These are phyloP conservation scores for Calliopsis andreniformis DNA, from an alignment of 1,140 invertebrate species.

Conservation along the genomic window DNA sequence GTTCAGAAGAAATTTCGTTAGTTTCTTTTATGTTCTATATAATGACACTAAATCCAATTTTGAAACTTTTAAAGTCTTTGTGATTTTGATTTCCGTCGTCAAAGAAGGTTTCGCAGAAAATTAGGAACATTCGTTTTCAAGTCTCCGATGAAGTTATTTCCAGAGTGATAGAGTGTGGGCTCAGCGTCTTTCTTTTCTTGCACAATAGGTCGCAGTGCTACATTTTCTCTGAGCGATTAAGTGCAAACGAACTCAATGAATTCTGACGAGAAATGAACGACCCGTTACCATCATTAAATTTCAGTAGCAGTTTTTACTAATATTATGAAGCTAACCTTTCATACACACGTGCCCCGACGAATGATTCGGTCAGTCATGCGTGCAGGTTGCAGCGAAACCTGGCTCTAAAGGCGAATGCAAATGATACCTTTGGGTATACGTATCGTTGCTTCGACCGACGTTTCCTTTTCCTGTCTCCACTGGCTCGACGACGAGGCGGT, in stretches of 20 bases:
- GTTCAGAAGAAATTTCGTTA: no score
- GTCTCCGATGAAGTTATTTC: background rate
- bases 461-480: slow-evolving; percentile 36
- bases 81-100: no score
- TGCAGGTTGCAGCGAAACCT: slow-evolving; percentile 62
- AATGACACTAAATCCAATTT: no score
- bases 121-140: no score
- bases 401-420: slow-evolving; percentile 64
- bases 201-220: background rate
- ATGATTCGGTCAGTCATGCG: slow-evolving; percentile 68
- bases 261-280: slow-evolving; percentile 19
- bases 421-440: slow-evolving; percentile 53
- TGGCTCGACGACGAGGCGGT: slow-evolving; percentile 21
- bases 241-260: background rate
- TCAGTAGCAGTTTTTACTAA: slow-evolving; percentile 31
- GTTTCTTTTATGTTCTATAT: no score
- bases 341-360: slow-evolving; percentile 41
- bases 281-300: slow-evolving; percentile 15
- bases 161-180: background rate
- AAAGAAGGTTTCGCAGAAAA: no score
- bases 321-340: slow-evolving; percentile 35
- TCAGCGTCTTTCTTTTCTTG: background rate
- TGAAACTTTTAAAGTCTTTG: no score
- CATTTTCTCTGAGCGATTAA: background rate
- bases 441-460: slow-evolving; percentile 48